A percentile compares a stretch with the other conserved stretches of the same genome.
These are phyloP conservation scores for Chelmon rostratus DNA, from an alignment of 2,797 vertebrate genomes.

Conservation along the genomic window DNA sequence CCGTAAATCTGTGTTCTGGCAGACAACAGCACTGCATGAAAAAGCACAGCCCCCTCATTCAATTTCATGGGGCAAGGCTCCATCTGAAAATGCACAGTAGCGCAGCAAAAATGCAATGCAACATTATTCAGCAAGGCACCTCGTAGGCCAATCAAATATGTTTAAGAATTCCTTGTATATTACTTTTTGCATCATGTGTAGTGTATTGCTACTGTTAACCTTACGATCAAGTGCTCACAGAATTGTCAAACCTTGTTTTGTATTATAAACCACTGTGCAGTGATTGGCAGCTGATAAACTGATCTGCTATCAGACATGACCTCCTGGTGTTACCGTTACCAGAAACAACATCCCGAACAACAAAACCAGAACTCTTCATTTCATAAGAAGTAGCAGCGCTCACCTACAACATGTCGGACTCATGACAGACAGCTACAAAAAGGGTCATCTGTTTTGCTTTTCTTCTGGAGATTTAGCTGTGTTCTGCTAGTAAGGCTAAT, in stretches of 20 bases:
- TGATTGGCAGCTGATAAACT: background rate
- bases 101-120: background rate
- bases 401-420: background rate
- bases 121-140: background rate
- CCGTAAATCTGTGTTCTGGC: background rate
- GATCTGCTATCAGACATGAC: slow-evolving; percentile 7
- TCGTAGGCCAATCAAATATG: background rate
- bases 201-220: background rate
- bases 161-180: background rate
- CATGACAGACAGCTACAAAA: background rate
- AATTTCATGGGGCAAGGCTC: background rate
- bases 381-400: background rate
- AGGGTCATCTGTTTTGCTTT: background rate
- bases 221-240: background rate
- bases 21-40: background rate
- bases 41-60: background rate
- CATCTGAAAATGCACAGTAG: background rate
- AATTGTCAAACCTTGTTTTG: slow-evolving; percentile 3
- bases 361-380: background rate
- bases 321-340: background rate
- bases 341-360: background rate
- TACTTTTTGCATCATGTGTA: no score
- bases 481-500: background rate
- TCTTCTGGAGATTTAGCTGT: no score
- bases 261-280: background rate